Percentiles rank a stretch among this genome's conserved stretches.
These are phyloP conservation scores for Phymanthus crucifer DNA, from an alignment of 92 coral and sea anemone species.

Conservation along the genomic window DNA sequence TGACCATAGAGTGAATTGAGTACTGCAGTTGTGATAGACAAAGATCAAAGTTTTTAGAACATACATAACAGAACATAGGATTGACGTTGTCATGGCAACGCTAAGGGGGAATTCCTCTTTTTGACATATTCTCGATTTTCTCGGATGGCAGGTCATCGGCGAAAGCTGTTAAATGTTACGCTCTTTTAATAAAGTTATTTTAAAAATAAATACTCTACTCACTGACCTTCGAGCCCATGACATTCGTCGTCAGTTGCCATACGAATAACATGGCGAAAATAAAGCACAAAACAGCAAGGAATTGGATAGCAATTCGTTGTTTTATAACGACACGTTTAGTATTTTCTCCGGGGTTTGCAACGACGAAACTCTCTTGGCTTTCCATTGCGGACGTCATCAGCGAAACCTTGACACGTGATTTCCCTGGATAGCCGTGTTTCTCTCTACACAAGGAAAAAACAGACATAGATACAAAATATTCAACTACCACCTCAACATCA, in stretches of 20 bases:
- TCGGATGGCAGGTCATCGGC: no score
- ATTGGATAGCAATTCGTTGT: slow-evolving; percentile 66
- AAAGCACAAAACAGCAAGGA: slow-evolving; percentile 48
- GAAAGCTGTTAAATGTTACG: no score
- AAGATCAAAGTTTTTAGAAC: no score
- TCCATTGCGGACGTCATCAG: background rate
- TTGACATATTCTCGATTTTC: no score
- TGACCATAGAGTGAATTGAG: no score
- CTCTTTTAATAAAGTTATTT: no score
- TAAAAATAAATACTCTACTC: background rate
- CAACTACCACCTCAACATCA: no score
- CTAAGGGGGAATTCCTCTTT: no score
- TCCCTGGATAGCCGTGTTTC: background rate
- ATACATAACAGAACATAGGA: no score
- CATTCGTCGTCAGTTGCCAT: slow-evolving; percentile 69
- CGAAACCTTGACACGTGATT: background rate
- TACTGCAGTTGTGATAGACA: no score
- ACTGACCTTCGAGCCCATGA: slow-evolving; percentile 33
- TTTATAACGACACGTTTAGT: slow-evolving; percentile 40
- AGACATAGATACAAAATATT: background rate
- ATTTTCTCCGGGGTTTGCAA: slow-evolving; percentile 4
- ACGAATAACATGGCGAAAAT: slow-evolving; percentile 65
- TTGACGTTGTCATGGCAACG: no score
- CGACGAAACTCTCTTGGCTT: slow-evolving; percentile 3
- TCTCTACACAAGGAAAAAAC: background rate